Evolutionary conservation across 37 sponge, comb jelly and placozoan genomes (phyloP), one percentile per base, ranked within the genome.

Genomic region (Cladorhizidae sp.): DNA sequence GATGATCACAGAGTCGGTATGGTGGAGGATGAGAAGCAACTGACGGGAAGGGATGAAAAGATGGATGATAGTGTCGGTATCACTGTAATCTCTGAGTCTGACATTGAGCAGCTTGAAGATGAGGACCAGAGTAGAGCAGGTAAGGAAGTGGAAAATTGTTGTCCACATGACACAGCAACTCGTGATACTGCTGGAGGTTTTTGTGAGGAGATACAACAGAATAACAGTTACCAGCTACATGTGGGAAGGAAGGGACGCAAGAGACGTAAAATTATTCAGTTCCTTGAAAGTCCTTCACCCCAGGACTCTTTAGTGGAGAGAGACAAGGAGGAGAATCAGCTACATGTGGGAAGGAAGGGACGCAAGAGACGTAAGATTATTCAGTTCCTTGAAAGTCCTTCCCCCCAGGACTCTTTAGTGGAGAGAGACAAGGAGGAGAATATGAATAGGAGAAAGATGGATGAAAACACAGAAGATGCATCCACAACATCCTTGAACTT

Each of bases 81-180:
- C 25, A 40, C 31, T 65, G 65, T 64, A 40, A 72, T 84, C 15
- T 57, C 42, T n/a, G 76, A 84, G 28, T 84, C 84, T n/a, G 84
- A 84, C 57, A 36, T 67, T 15, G 84, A 84, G n/a, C 73, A 72
- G 43, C 37, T 65, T 12, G 41, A 29, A 52, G 69, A 54, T 57
- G 68, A 57, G 3, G 28, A 3, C 6, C 20, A 57, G 37, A 14
- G 11, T 25, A 72, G 26, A 58, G 59, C 26, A 6, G 26, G 3
- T 58, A 26, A 23, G 72, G 26, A 17, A 28, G 26, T 23, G 14
- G 9, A 36, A 68, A 29, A 5, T 9, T 32, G 21, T 31, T 68
- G 5, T 14, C 65, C 20, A 64, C 9, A 25, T n/a, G 6, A 8
- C 31, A 8, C 8, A 11, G 35, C 35, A 3, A 68, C 38, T 9